Percentiles rank a stretch among this genome's conserved stretches.
Evolutionary conservation across 2,113 vertebrate genomes (phyloP).

Genomic region (Cynocephalus volans): DNA sequence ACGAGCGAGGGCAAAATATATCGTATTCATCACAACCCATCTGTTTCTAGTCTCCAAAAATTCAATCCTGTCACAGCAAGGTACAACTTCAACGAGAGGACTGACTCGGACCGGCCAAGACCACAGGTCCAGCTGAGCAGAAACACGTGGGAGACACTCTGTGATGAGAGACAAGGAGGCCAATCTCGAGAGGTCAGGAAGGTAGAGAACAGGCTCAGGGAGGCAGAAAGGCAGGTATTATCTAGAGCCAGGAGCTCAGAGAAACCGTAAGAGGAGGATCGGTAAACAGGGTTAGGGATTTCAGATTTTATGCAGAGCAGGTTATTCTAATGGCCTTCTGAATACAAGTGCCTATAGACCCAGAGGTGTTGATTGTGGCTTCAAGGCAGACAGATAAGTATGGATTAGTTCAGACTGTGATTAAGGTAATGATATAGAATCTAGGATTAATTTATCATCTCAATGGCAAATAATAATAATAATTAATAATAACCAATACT

Average conservation of each 20-base stretch:
- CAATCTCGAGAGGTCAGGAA: not conserved
- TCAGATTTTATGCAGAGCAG: not conserved
- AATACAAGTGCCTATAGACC: not conserved
- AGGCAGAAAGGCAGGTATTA: not conserved
- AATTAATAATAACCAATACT: not conserved
- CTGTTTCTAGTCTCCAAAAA: constrained; percentile 60
- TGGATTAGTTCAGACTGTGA: not conserved
- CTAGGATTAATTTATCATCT: not conserved
- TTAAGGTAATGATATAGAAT: not conserved
- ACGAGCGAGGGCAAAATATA: constrained; percentile 42
- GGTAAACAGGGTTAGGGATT: not conserved
- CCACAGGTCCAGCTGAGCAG: not conserved
- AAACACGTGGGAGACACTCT: not conserved
- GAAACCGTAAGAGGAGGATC: not conserved
- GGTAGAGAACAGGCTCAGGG: not conserved
- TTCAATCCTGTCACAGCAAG: not conserved
- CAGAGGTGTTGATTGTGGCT: not conserved
- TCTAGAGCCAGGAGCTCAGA: not conserved
- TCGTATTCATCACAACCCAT: constrained; percentile 23
- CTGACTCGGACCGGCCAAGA: not conserved
- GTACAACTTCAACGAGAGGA: not conserved
- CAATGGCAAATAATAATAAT: not conserved
- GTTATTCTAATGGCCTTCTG: not conserved
- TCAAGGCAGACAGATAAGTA: not conserved
- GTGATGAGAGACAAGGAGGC: not conserved